These are phyloP conservation scores for Pseudomyrmex concolor DNA, from an alignment of 1,140 invertebrate species.

Conservation along the genomic window DNA sequence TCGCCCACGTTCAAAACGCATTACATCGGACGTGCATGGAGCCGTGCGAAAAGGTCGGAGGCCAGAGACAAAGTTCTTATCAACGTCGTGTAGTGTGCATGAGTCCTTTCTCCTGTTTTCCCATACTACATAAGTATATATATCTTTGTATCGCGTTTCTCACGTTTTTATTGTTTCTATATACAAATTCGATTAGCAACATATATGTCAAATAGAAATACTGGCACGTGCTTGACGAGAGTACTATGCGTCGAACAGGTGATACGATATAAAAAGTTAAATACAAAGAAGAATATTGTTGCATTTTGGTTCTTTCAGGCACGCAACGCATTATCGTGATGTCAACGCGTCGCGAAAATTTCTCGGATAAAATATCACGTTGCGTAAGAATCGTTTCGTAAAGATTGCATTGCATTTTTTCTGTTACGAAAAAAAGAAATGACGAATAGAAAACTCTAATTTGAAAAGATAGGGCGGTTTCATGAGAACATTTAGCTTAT, in stretches of 20 bases:
- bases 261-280: not conserved
- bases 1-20: slow-evolving; percentile 65
- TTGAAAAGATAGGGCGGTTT: not conserved
- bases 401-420: slow-evolving; percentile 12
- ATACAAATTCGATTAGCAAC: slow-evolving; percentile 5
- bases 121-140: not conserved
- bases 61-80: slow-evolving; percentile 60
- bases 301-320: not conserved
- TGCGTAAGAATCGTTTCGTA: not conserved
- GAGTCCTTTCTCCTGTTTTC: slow-evolving; percentile 20
- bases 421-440: not conserved
- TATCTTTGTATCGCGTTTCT: not conserved
- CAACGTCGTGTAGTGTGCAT: slow-evolving; percentile 17
- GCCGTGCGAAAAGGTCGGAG: slow-evolving; percentile 61
- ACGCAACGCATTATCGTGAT: not conserved
- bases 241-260: not conserved
- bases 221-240: not conserved
- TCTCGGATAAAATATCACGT: not conserved
- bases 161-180: not conserved
- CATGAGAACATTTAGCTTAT: not conserved
- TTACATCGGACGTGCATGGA: slow-evolving; percentile 42
- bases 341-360: not conserved
- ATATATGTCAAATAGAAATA: not conserved
- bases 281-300: not conserved
- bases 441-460: slow-evolving; percentile 1